Conservation (phyloP, 2,888 invertebrate species). For the Macaria liturata region DNA sequence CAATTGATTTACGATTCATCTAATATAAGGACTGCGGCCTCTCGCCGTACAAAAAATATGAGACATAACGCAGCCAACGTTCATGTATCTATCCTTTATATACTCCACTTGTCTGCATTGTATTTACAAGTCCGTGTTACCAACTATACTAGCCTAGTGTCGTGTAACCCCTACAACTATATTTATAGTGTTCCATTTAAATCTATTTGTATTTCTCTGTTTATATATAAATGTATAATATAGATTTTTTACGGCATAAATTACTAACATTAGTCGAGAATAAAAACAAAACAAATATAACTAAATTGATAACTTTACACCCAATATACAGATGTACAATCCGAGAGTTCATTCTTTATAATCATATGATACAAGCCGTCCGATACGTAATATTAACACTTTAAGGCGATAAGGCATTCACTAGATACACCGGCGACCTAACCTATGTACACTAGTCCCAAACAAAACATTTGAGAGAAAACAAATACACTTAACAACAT, state of each 20-base stretch:
- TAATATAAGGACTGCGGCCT: slow-evolving; percentile 9
- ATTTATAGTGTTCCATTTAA: slow-evolving; percentile 76
- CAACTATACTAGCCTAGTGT: slow-evolving; percentile 80
- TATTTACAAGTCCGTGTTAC: slow-evolving; percentile 80
- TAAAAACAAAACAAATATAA: slow-evolving; percentile 64
- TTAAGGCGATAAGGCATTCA: slow-evolving; percentile 73
- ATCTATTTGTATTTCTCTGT: slow-evolving; percentile 80
- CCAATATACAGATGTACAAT: slow-evolving; percentile 78
- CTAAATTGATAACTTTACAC: slow-evolving; percentile 78
- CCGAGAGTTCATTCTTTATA: slow-evolving; percentile 51
- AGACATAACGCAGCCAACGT: slow-evolving; percentile 25
- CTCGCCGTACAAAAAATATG: slow-evolving; percentile 30
- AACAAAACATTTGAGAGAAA: slow-evolving; percentile 56
- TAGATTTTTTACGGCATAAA: slow-evolving; percentile 78
- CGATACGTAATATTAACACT: slow-evolving; percentile 56
- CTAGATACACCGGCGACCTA: slow-evolving; percentile 54
- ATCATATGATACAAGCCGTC: slow-evolving; percentile 69
- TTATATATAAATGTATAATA: slow-evolving; percentile 74
- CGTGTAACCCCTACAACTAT: slow-evolving; percentile 77
- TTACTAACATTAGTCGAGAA: slow-evolving; percentile 78
- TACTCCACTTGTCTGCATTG: slow-evolving; percentile 67
- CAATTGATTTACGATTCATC: slow-evolving; percentile 31
- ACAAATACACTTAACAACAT: slow-evolving; percentile 65
- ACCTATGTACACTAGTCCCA: slow-evolving; percentile 42
- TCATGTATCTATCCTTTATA: slow-evolving; percentile 80